These are phyloP conservation scores for Sylvietta virens DNA, from an alignment of 2,113 vertebrate species.

Conservation along the genomic window DNA sequence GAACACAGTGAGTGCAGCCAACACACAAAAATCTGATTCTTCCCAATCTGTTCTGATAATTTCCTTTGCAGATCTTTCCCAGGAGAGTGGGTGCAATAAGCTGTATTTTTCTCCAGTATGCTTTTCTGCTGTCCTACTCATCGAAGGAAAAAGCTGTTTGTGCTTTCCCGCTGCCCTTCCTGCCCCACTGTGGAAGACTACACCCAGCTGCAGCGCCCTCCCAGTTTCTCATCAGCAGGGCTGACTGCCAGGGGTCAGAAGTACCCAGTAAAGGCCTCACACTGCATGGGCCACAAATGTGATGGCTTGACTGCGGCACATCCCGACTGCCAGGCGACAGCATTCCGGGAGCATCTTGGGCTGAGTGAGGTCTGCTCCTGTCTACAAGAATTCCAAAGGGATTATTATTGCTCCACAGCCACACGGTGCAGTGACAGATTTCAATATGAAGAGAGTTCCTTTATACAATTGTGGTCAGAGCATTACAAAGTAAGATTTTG, in stretches of 20 bases:
- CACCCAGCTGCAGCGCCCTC: not conserved
- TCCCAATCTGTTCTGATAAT: not conserved
- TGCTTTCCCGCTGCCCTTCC: not conserved
- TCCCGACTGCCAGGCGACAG: rapidly evolving
- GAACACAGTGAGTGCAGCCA: not conserved
- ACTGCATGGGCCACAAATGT: rapidly evolving
- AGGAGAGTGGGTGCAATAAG: not conserved
- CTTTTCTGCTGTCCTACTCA: not conserved
- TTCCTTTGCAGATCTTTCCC: not conserved
- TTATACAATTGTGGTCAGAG: not conserved
- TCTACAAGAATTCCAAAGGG: not conserved
- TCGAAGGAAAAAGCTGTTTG: not conserved
- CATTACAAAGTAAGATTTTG: not conserved
- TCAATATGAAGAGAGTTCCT: not conserved
- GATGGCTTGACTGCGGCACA: rapidly evolving
- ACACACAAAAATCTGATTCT: not conserved
- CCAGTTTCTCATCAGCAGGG: not conserved
- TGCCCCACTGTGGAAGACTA: not conserved
- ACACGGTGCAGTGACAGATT: not conserved
- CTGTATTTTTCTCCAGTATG: not conserved
- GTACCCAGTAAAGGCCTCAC: not conserved
- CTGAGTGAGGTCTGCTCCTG: not conserved
- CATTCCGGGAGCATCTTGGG: not conserved
- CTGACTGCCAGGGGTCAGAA: not conserved
- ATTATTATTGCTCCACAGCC: not conserved